Conservation (phyloP, 2,888 invertebrate species). For the Brachypalpus laphriformis region DNA sequence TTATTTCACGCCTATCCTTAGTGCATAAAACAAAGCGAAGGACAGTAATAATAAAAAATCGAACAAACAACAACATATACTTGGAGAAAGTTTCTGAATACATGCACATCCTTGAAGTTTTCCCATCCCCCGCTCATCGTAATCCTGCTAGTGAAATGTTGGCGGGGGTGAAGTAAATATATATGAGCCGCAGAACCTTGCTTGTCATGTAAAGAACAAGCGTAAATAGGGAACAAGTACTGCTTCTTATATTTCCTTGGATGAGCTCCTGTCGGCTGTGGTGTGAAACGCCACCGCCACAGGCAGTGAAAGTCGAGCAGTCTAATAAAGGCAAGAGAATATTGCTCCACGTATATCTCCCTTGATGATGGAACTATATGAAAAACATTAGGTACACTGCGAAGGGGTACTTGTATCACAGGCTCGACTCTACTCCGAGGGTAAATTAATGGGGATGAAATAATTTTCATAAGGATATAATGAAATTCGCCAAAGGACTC, state of each 20-base stretch:
- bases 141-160: background rate
- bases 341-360: too few species aligned
- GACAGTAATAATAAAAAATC: slow-evolving; percentile 16
- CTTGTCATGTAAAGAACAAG: slow-evolving; percentile 2
- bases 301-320: slow-evolving; percentile 23
- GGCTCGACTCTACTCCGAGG: slow-evolving; percentile 6
- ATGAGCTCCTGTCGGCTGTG: background rate
- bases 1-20: slow-evolving; percentile 5
- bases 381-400: background rate
- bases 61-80: background rate
- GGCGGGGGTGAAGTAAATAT: background rate
- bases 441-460: slow-evolving; percentile 40
- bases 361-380: background rate
- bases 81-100: background rate
- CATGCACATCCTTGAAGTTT: slow-evolving; percentile 8
- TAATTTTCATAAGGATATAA: slow-evolving; percentile 44
- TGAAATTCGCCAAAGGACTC: slow-evolving; percentile 40
- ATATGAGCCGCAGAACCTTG: too few species aligned
- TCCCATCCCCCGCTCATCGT: background rate
- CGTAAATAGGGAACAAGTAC: too few species aligned
- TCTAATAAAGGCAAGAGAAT: background rate
- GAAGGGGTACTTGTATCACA: background rate
- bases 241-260: background rate
- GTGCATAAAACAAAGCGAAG: background rate
- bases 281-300: slow-evolving; percentile 39